These are phyloP conservation scores for Gryllus bimaculatus DNA, from an alignment of 1,140 invertebrate species.

Conservation along the genomic window DNA sequence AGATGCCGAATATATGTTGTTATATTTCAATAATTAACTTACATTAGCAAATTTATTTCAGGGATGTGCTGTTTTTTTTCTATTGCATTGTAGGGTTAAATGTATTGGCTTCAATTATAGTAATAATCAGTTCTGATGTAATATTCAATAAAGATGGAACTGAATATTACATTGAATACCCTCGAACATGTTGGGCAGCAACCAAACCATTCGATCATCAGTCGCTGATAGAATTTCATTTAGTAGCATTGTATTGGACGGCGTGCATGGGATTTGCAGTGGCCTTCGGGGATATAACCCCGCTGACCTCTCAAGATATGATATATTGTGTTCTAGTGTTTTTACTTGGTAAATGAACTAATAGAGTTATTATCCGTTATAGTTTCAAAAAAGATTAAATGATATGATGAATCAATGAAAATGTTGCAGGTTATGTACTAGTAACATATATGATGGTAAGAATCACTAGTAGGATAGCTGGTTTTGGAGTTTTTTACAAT, in stretches of 20 bases:
- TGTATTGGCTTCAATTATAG: background rate
- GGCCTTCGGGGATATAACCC: background rate
- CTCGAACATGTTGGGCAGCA: background rate
- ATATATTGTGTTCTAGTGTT: background rate
- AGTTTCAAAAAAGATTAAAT: too few species aligned
- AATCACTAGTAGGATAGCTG: background rate
- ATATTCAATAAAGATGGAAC: background rate
- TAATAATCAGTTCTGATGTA: background rate
- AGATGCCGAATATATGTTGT: too few species aligned
- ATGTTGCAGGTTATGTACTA: background rate
- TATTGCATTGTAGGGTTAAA: background rate
- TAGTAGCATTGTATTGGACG: background rate
- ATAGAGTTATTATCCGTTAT: background rate
- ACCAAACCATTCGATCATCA: background rate
- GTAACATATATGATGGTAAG: background rate
- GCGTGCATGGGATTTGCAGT: background rate
- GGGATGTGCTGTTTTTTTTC: too few species aligned
- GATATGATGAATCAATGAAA: too few species aligned
- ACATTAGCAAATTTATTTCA: too few species aligned
- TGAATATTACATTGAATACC: background rate
- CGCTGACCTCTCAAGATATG: background rate
- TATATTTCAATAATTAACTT: too few species aligned
- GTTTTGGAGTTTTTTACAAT: background rate
- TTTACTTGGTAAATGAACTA: background rate
- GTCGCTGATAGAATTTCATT: background rate